Evolutionary conservation across 2,113 vertebrate species (phyloP), one percentile per base, ranked within the genome.

Genomic region (Pogona vitticeps): DNA sequence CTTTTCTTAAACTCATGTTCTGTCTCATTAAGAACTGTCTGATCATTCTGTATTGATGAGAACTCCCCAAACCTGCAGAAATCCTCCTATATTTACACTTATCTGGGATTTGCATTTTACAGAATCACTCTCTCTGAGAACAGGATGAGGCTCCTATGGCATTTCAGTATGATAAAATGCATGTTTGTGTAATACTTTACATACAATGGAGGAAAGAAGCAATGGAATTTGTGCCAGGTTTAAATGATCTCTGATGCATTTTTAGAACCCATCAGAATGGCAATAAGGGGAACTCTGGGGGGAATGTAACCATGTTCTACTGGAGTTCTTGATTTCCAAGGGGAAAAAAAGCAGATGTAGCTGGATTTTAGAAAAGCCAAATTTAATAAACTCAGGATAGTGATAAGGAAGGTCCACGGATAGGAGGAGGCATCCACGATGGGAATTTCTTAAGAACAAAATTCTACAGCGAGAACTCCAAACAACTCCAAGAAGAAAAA

Each of bases 1-100:
- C 59, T 80, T 88, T 90, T 82, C 52, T 63, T 86, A 67, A 83
- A 84, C 59, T 70, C 86, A 79, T 88, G 82, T 88, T 83, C 65
- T 86, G 76, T 70, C 8, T 33, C 88, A 40, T 86, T 86, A 89
- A 77, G 87, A 83, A 75, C 26, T 23, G 31, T 80, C 36, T 86
- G 33, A 12, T 33, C 17, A 85, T 15, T 76, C n/a, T 10, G 26
- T n/a, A 61, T 58, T 58, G 63, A 9, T 82, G 68, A 28, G 18
- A 56, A 6, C 7, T 68, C 8, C 28, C 28, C 28, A 31, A 31
- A 3, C 26, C 10, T 31, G 9, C 63, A 67, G 67, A 68, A 68
- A 46, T 68, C 23, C 28, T 68, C 28, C 40, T 28, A 21, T 26
- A 82, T 46, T 86, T n/a, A 65, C 78, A 76, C 79, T 8, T 65